Conservation (phyloP, 2,113 vertebrate species). For the Phyllopteryx taeniolatus region DNA sequence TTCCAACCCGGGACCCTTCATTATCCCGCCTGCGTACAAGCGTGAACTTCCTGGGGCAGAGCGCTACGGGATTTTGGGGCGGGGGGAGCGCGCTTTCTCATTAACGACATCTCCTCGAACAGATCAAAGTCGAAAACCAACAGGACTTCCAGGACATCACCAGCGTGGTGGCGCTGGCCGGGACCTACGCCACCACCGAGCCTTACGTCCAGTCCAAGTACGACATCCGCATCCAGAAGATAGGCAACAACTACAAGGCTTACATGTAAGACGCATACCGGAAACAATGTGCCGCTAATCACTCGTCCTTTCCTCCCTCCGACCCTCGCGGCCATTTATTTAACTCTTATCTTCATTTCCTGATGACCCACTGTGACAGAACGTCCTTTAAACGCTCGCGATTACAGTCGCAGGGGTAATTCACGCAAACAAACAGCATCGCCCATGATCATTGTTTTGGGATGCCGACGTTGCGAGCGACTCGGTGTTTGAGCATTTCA, state of each 20-base stretch:
- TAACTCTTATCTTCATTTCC: background rate
- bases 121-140: slow-evolving; percentile 96
- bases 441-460: background rate
- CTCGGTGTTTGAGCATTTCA: background rate
- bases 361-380: slow-evolving; percentile 1
- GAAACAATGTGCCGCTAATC: background rate
- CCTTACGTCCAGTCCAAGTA: slow-evolving; percentile 94
- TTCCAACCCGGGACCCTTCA: slow-evolving; percentile 40
- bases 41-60: slow-evolving; percentile 52
- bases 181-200: slow-evolving; percentile 91
- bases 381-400: slow-evolving; percentile 15
- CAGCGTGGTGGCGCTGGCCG: slow-evolving; percentile 90
- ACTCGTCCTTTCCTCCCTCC: background rate
- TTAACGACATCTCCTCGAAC: slow-evolving; percentile 34
- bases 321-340: slow-evolving; percentile 28
- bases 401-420: background rate
- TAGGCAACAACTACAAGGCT: slow-evolving; percentile 96
- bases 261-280: slow-evolving; percentile 84
- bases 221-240: slow-evolving; percentile 96
- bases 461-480: slow-evolving; percentile 3
- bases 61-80: slow-evolving; percentile 11
- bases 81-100: slow-evolving; percentile 23
- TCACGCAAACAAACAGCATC: background rate
- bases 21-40: slow-evolving; percentile 34
- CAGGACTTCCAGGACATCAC: slow-evolving; percentile 93